Evolutionary conservation across 2,888 invertebrate genomes (phyloP), one percentile per base, ranked within the genome.

Genomic region (Cryptocephalus moraei): DNA sequence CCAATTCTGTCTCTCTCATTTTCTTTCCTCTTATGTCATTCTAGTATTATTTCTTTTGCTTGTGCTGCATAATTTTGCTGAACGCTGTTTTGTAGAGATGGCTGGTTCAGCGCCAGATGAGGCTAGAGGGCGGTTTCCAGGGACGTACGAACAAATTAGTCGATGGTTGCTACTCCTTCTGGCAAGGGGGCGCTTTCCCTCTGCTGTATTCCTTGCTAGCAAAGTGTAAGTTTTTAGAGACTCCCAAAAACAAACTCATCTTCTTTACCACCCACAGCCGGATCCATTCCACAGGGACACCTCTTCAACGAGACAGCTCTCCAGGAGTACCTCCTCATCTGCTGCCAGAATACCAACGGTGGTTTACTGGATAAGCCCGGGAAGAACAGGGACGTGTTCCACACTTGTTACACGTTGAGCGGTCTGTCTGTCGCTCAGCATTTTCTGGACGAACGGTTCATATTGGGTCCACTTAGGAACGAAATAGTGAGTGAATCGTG

Each of bases 161-260:
- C 0, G 99, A 99, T 76, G 91, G 91, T 3, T 99, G 99, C 70
- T 99, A 99, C 69, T 95, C 95, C 0, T 99, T 96, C 74, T 99
- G 99, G 99, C 94, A 94, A 73, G 95, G 94, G 32, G 95, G 90
- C 43, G 80, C 86, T 40, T 88, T 96, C 67, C 91, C 93, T 13
- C 78, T 96, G 40, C 77, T 95, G 39, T 88, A 92, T 67, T 81
- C 82, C 49, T 75, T 89, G 53, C 72, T 90, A 44, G 67, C 71
- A 11, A 71, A 78, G 53, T 64, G 67, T 68, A 53, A 46, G 46
- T 48, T 22, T 22, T 22, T 22, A 22, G 22, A 22, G 22, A 22
- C 22, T 22, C 6, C n/a, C 6, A 22, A 22, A 22, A 22, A 22
- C 22, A 22, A 4, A 22, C 22, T 4, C 36, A 44, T 38, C 22